Evolutionary conservation across 2,797 vertebrate species (phyloP).

Genomic region (Hirundo rustica): DNA sequence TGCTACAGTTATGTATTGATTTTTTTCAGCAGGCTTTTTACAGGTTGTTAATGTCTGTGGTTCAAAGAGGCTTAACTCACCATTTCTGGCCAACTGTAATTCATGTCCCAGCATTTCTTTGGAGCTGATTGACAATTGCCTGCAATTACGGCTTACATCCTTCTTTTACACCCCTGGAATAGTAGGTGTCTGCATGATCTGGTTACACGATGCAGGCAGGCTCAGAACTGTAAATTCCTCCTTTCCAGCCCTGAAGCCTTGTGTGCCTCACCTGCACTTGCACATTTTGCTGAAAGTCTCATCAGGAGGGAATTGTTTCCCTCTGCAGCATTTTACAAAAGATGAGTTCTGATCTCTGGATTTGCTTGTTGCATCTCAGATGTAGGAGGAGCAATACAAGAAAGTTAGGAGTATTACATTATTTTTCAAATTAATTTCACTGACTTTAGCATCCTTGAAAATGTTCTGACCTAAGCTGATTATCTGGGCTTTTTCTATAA

Average conservation of each 20-base stretch:
- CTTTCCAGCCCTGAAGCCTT: not conserved
- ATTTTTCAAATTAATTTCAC: not conserved
- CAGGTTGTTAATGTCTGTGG: slow-evolving; percentile 6
- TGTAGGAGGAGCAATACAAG: not conserved
- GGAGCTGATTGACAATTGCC: not conserved
- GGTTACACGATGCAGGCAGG: not conserved
- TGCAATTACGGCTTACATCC: not conserved
- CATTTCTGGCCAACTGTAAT: not conserved
- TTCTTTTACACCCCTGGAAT: slow-evolving; percentile 10
- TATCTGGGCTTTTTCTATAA: not conserved
- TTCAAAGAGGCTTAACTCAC: slow-evolving; percentile 17
- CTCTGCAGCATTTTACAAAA: not conserved
- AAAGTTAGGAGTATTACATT: not conserved
- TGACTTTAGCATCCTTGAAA: not conserved
- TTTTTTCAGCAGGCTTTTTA: slow-evolving; percentile 32
- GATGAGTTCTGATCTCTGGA: not conserved
- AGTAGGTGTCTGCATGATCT: not conserved
- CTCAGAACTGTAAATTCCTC: not conserved
- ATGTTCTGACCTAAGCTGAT: not conserved
- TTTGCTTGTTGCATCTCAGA: not conserved
- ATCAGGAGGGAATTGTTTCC: not conserved
- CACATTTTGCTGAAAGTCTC: not conserved
- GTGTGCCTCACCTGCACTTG: not conserved
- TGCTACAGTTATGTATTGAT: slow-evolving; percentile 46
- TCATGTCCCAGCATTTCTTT: not conserved